phyloP scores from a whole-genome alignment of 2,888 invertebrate species.

The Drosophila glabriapex region DNA sequence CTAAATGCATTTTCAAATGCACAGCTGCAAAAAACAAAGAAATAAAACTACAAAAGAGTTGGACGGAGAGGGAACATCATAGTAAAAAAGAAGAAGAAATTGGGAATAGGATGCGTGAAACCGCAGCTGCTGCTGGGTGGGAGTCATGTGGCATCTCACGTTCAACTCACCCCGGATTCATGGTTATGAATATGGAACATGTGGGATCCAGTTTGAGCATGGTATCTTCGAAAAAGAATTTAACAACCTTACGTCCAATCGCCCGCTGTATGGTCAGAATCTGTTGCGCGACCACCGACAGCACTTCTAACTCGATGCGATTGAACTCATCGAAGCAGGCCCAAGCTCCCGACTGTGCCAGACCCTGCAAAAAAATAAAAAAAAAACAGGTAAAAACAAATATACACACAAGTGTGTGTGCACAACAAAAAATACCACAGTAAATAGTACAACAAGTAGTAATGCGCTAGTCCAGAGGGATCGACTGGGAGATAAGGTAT shows the following conservation, averaged over 20 bases:
- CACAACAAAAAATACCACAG: slow-evolving; percentile 14
- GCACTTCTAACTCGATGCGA: slow-evolving; percentile 95
- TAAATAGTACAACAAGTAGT: not conserved
- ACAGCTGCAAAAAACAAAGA: slow-evolving; percentile 39
- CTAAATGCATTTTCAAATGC: slow-evolving; percentile 81
- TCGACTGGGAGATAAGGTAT: not conserved
- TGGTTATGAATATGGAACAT: slow-evolving; percentile 96
- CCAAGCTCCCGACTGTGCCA: slow-evolving; percentile 97
- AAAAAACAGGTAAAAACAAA: slow-evolving; percentile 6
- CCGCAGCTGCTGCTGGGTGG: slow-evolving; percentile 62
- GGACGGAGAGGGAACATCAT: not conserved
- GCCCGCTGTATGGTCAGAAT: slow-evolving; percentile 96
- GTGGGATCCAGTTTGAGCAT: slow-evolving; percentile 95
- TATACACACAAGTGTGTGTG: slow-evolving; percentile 1
- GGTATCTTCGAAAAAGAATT: slow-evolving; percentile 96
- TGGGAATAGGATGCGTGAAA: slow-evolving; percentile 63
- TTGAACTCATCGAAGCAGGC: slow-evolving; percentile 98
- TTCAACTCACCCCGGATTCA: slow-evolving; percentile 93
- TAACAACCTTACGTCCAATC: slow-evolving; percentile 91
- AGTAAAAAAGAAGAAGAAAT: not conserved
- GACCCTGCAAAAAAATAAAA: slow-evolving; percentile 87
- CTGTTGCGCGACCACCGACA: slow-evolving; percentile 97
- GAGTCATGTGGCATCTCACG: slow-evolving; percentile 26
- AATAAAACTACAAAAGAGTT: slow-evolving; percentile 32
- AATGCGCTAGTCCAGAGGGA: not conserved